Base-by-base conservation (phyloP, 2,888 invertebrate genomes). In the Blastobasis adustella region DNA sequence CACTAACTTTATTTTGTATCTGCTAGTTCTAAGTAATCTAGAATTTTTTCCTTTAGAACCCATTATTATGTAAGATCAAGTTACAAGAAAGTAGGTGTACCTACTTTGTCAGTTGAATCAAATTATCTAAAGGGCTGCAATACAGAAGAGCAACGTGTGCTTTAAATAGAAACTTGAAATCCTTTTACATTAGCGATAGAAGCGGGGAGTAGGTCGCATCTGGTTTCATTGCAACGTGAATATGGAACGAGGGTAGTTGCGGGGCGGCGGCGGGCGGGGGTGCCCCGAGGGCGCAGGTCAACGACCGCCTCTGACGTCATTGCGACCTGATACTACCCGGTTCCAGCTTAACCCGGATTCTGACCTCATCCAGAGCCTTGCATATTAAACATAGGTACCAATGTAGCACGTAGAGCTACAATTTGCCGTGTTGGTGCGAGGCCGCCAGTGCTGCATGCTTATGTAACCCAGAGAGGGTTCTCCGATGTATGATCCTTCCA, bases 241-340 rank as follows among this genome's bases (percentile, higher is more conserved):
- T 80, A 68, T 79, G 63, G 78, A 69, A 62, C 72, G 71, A 77
- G 76, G 73, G 71, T 67, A 62, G 66, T 61, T 50, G 63, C 59
- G 66, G 62, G 63, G 56, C 52, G 53, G 42, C 42, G 56, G 62
- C 10, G 23, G 47, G 59, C 39, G 50, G 49, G 65, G 60, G 61
- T 46, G 51, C 42, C 23, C 43, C 43, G 62, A 23, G 23, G 23
- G 23, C 23, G 23, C 23, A 63, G 77, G 77, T 80, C 70, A 71
- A 67, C 71, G 83, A 79, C 75, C 82, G 73, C 65, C 62, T 63
- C 67, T 88, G 89, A 89, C 89, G 89, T 89, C 86, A 89, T 71
- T 73, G 76, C 76, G 90, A 89, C 90, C 90, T 89, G 90, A 89
- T 89, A 89, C 88, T 88, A 88, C 84, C 78, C 76, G 75, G 75